Evolutionary conservation across 2,888 invertebrate species (phyloP), one percentile per base, ranked within the genome.

Genomic region (Andrena chrysosceles): DNA sequence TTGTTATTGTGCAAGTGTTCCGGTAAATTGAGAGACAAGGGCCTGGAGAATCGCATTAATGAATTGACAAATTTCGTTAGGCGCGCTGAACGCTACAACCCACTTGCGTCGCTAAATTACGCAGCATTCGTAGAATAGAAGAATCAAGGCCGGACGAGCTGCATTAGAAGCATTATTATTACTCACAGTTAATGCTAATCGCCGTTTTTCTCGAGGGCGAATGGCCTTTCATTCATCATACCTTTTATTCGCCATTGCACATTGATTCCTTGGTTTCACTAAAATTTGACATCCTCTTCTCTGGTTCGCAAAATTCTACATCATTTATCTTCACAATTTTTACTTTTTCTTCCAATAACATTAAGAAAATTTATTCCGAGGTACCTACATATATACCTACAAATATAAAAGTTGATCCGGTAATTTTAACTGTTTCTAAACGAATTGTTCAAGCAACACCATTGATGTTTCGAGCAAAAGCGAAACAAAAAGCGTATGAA

Each of bases 121-220:
- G 88, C 84, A 86, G 91, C 91, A 91, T 91, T 91, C 88, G 90
- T 85, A 90, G 89, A 86, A 87, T 87, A 83, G 88, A 89, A 86
- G 91, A 90, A 87, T 88, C 92, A 92, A 93, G 91, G 91, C 92
- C 92, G 91, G 91, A 92, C 91, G 91, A 92, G 91, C 87, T 81
- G 89, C 88, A 92, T 93, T 92, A 92, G 89, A 85, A 91, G 90
- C 90, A 86, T 91, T 91, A 91, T 89, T 83, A 87, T 85, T 85
- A 86, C 82, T 54, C 79, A 86, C 74, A 79, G 64, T 63, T 85
- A 85, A 85, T 84, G 71, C 82, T 80, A 87, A 85, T 77, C 79
- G 68, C n/a, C 81, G 73, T 83, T 87, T 88, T 85, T 87, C 72
- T 72, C 73, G 49, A 67, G 77, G 74, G 82, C 66, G 73, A 81